Evolutionary conservation across 2,113 vertebrate species (phyloP).

Genomic region (Ceyx cyanopectus): DNA sequence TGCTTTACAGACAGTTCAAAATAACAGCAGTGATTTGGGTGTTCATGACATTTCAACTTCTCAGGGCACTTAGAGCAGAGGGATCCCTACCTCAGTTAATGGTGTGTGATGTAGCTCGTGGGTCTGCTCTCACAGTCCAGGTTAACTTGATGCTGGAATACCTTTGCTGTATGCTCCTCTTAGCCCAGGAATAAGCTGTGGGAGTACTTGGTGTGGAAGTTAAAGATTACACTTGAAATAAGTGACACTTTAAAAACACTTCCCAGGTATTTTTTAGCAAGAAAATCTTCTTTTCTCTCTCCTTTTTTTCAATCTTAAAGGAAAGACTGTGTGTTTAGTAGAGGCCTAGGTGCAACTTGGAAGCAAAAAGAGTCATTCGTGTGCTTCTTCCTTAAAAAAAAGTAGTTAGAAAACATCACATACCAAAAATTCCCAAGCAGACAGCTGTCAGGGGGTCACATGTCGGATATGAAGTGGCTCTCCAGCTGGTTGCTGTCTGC

Average conservation of each 20-base stretch:
- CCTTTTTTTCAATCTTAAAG: neutral
- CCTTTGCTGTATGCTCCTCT: neutral
- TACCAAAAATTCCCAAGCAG: conserved; percentile 60
- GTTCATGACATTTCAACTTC: neutral
- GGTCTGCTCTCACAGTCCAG: neutral
- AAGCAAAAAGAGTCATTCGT: conserved; percentile 15
- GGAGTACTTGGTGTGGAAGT: neutral
- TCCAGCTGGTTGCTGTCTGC: conserved; percentile 76
- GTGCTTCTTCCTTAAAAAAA: conserved; percentile 9
- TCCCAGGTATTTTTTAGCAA: neutral
- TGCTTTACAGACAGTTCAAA: neutral
- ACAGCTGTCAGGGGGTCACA: conserved; percentile 64
- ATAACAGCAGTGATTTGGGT: neutral
- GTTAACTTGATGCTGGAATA: neutral
- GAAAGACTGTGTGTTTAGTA: neutral
- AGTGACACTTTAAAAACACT: neutral
- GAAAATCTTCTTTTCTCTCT: neutral
- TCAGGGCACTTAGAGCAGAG: fast-evolving
- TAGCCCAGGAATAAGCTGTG: neutral
- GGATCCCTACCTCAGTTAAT: neutral
- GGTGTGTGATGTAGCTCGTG: neutral
- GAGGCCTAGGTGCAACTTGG: neutral
- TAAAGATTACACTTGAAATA: neutral
- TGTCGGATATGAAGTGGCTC: conserved; percentile 71
- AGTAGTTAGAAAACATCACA: conserved; percentile 21